A percentile compares a stretch with the other conserved stretches of the same genome.
Evolutionary conservation across 2,113 vertebrate genomes (phyloP).

Genomic region (Callospermophilus lateralis): DNA sequence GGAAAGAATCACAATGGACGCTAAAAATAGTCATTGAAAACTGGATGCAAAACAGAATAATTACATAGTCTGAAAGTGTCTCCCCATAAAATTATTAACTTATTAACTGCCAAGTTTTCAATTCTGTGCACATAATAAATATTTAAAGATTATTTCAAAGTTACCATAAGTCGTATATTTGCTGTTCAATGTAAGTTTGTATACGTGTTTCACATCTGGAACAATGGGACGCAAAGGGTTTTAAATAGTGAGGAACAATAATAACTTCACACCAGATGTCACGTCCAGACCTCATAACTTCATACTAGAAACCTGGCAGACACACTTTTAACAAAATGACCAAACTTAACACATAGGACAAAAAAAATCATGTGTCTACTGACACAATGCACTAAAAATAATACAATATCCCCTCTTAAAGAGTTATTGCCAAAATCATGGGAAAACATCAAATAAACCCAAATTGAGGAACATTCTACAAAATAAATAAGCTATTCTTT

Average conservation of each 20-base stretch:
- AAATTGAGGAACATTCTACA: slow-evolving; percentile 1
- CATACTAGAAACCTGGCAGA: not conserved
- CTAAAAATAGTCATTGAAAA: not conserved
- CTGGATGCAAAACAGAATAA: not conserved
- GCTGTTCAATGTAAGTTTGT: too few relatives aligned
- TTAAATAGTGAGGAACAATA: slow-evolving; percentile 30
- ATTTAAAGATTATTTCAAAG: too few relatives aligned
- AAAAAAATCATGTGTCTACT: not conserved
- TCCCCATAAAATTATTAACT: not conserved
- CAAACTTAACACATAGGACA: not conserved
- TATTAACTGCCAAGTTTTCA: too few relatives aligned
- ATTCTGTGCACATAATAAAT: too few relatives aligned
- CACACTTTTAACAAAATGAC: not conserved
- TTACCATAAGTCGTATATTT: too few relatives aligned
- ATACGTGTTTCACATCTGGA: too few relatives aligned
- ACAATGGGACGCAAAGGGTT: too few relatives aligned
- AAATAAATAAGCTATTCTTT: slow-evolving; percentile 22
- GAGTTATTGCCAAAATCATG: not conserved
- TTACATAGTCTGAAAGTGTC: not conserved
- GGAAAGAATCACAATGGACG: slow-evolving; percentile 23
- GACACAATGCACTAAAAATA: not conserved
- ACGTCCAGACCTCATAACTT: not conserved
- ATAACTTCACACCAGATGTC: not conserved
- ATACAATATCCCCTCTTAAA: not conserved
- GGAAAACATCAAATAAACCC: slow-evolving; percentile 12